Percentiles rank a stretch among this genome's conserved stretches.
Evolutionary conservation across 2,888 invertebrate species (phyloP).

Genomic region (Oscheius myriophilus): DNA sequence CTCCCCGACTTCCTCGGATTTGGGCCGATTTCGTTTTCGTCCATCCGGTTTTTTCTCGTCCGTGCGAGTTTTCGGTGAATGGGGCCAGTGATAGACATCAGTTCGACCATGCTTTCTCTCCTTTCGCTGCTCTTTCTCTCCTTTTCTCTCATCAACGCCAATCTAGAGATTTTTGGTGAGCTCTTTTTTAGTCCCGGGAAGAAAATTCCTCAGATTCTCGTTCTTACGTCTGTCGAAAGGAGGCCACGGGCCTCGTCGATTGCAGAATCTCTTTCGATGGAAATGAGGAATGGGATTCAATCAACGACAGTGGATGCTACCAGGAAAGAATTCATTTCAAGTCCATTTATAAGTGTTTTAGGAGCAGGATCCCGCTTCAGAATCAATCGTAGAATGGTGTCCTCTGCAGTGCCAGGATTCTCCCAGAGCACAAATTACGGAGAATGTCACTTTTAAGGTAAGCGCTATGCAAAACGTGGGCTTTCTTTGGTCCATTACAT

Average conservation of each 20-base stretch:
- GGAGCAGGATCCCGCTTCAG: slow-evolving; percentile 11
- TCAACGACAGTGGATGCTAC: slow-evolving; percentile 31
- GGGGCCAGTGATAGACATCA: slow-evolving; percentile 22
- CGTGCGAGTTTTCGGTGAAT: slow-evolving; percentile 22
- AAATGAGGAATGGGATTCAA: slow-evolving; percentile 32
- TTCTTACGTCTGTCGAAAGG: slow-evolving; percentile 8
- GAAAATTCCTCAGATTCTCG: slow-evolving; percentile 3
- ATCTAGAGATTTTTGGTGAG: slow-evolving; percentile 20
- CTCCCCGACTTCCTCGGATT: too few relatives aligned
- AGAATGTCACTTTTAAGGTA: slow-evolving; percentile 17
- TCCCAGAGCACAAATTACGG: slow-evolving; percentile 15
- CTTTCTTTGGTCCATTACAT: neutral
- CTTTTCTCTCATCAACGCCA: neutral
- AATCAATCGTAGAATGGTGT: slow-evolving; percentile 27
- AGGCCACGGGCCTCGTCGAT: slow-evolving; percentile 8
- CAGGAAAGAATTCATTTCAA: slow-evolving; percentile 1
- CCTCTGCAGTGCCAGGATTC: slow-evolving; percentile 30
- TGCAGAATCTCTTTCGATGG: slow-evolving; percentile 27
- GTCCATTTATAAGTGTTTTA: neutral
- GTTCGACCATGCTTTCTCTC: slow-evolving; percentile 17
- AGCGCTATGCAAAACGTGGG: too few relatives aligned
- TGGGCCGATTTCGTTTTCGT: too few relatives aligned
- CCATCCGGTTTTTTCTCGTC: too few relatives aligned
- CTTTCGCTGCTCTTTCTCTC: neutral
- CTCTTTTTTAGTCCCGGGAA: neutral